Conservation (phyloP, 1,140 invertebrate genomes). For the Battus philenor region DNA sequence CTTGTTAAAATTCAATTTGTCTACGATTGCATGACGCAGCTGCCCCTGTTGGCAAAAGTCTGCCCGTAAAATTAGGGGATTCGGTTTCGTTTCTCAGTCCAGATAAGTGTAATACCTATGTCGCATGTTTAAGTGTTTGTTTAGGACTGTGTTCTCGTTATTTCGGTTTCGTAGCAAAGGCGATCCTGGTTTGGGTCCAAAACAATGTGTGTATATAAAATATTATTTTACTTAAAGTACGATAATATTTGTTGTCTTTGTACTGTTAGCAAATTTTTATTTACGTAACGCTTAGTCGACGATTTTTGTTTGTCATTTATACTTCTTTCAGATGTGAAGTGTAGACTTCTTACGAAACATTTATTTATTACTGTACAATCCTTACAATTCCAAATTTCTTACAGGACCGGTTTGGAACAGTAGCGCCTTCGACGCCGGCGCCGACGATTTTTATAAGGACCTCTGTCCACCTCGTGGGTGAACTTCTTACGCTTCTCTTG, state of each 20-base stretch:
- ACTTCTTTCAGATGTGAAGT: no score
- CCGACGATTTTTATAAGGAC: no score
- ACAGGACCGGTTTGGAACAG: no score
- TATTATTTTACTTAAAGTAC: slow-evolving; percentile 21
- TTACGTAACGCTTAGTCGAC: slow-evolving; percentile 5
- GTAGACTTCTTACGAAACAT: no score
- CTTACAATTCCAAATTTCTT: no score
- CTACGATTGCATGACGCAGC: slow-evolving; percentile 17
- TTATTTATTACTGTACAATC: no score
- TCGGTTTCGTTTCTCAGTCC: slow-evolving; percentile 25
- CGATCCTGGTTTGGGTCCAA: slow-evolving; percentile 26
- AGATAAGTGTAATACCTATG: slow-evolving; percentile 40
- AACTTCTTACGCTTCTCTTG: no score
- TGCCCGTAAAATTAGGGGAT: slow-evolving; percentile 31
- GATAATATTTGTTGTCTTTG: slow-evolving; percentile 2
- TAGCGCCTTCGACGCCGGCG: no score
- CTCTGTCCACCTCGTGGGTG: no score
- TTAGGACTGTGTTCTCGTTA: slow-evolving; percentile 36
- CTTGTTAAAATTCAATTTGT: slow-evolving; percentile 17
- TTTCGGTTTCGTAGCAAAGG: slow-evolving; percentile 32
- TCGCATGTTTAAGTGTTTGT: slow-evolving; percentile 37
- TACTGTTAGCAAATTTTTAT: slow-evolving; percentile 13
- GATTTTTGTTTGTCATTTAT: not conserved
- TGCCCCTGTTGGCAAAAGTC: slow-evolving; percentile 17
- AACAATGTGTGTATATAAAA: slow-evolving; percentile 34